phyloP scores from a whole-genome alignment of 53 echinoderm and acorn worm genomes.

The Echinometra lucunter region DNA sequence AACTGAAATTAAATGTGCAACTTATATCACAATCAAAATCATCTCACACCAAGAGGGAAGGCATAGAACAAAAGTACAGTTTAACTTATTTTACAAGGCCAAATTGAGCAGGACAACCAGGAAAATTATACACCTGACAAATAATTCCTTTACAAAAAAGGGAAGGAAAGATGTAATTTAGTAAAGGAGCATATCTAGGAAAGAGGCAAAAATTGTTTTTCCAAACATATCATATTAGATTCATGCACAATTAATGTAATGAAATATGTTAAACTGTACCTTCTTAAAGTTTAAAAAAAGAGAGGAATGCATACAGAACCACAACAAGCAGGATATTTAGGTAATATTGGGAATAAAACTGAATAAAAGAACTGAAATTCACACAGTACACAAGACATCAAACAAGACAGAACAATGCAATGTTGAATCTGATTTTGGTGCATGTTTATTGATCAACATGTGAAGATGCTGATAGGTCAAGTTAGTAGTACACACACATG shows the following conservation, averaged over 20 bases:
- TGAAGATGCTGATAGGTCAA: slow-evolving; percentile 48
- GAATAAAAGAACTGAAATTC: slow-evolving; percentile 53
- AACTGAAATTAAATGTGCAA: not conserved
- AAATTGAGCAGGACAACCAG: not conserved
- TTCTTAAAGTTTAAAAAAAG: not conserved
- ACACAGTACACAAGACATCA: slow-evolving; percentile 57
- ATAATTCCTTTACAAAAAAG: not conserved
- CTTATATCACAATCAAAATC: slow-evolving; percentile 1
- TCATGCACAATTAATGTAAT: too few species aligned
- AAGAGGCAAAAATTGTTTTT: not conserved
- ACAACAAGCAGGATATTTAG: slow-evolving; percentile 26
- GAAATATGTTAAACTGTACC: slow-evolving; percentile 6
- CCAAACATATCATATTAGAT: not conserved
- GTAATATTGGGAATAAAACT: slow-evolving; percentile 12
- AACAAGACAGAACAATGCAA: slow-evolving; percentile 53
- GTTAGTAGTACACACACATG: slow-evolving; percentile 37
- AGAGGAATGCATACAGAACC: not conserved
- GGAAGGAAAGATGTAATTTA: not conserved
- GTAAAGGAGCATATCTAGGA: not conserved
- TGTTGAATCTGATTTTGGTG: slow-evolving; percentile 47
- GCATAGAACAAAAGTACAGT: not conserved
- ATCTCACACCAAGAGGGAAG: not conserved
- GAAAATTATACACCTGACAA: not conserved
- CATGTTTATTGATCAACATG: slow-evolving; percentile 61
- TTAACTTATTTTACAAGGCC: not conserved